Base-by-base conservation (phyloP, 2,797 vertebrate species). In the Dicrostonyx torquatus region DNA sequence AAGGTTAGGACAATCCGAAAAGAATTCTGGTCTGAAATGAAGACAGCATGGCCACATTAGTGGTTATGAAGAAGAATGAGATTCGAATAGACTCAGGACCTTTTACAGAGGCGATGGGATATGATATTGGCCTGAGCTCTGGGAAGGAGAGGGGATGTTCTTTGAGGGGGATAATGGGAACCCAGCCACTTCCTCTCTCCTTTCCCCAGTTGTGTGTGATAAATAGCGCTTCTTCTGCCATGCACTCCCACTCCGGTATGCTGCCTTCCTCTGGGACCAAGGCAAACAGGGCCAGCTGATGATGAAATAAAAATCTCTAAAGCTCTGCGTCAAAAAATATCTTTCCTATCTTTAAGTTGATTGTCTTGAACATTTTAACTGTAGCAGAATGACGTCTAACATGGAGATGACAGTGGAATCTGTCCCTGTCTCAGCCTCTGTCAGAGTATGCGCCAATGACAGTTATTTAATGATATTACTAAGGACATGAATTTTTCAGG, bases 31-130 rank as follows among this genome's bases (percentile, higher is more conserved):
- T 20, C 66, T 62, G 48, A 92, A 11, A 45, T 31, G n/a, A 64
- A 31, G 31, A 37, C 0, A 7, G 3, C 1, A 2, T 77, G 37
- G 17, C n/a, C 70, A 34, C 7, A n/a, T 2, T 2, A 60, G 8
- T 37, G 29, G 4, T 9, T 26, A 1, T 43, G 31, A n/a, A 64
- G 62, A 48, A 40, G n/a, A 62, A 88, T 80, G 53, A 70, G 26
- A 31, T 76, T 22, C 11, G 3, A 17, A 45, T 62, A 9, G 1
- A 0, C 5, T 72, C 31, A 12, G 10, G 5, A 10, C 48, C 15
- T 40, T 2, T 66, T 45, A 90, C 40, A 62, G 48, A 53, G 5
- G 64, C 13, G 12, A n/a, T 3, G 83, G 13, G 20, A 53, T 55
- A 6, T 91, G 60, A 85, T 15, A 3, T 20, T 29, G 6, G 14